Evolutionary conservation across 2,797 vertebrate species (phyloP).

Genomic region (Lithobates pipiens): DNA sequence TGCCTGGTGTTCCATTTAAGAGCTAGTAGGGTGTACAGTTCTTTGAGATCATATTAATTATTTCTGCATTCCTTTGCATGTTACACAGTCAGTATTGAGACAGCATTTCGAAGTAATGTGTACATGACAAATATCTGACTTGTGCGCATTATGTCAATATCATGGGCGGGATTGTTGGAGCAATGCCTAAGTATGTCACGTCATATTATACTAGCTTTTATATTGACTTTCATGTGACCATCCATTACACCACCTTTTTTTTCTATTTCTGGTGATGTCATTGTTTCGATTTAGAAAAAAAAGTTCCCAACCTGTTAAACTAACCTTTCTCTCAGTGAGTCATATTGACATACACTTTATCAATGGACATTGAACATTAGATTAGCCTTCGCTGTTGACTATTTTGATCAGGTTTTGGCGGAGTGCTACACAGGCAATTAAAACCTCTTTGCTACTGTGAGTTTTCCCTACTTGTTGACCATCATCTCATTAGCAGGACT

Average conservation of each 20-base stretch:
- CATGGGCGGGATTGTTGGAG: background rate
- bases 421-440: background rate
- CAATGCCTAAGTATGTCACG: background rate
- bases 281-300: background rate
- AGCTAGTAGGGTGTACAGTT: background rate
- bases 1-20: too few species aligned
- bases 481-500: background rate
- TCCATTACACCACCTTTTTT: background rate
- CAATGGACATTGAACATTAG: background rate
- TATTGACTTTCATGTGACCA: background rate
- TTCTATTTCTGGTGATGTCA: background rate
- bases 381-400: background rate
- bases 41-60: background rate
- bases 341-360: conserved; percentile 13
- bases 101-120: background rate
- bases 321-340: conserved; percentile 20
- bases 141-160: background rate
- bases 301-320: background rate
- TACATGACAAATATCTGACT: background rate
- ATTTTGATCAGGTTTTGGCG: background rate
- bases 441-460: background rate
- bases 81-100: background rate
- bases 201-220: background rate
- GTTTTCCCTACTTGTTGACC: background rate
- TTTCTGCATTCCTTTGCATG: background rate